Base-by-base conservation (phyloP, 2,888 invertebrate genomes). In the Perdita meconis region DNA sequence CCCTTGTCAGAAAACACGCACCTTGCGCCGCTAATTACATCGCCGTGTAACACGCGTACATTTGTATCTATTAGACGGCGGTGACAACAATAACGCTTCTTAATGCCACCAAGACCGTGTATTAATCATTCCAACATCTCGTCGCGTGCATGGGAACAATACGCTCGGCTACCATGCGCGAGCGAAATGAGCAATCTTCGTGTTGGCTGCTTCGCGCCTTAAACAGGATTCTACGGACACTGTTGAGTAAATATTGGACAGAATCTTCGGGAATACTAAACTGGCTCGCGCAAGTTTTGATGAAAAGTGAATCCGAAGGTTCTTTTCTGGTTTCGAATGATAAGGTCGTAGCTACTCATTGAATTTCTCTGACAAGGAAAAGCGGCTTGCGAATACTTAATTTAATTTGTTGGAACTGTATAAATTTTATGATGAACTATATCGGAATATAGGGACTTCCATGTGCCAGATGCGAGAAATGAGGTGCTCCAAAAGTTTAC, bases 21-120 rank as follows among this genome's bases (percentile, higher is more conserved):
- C 66, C 77, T 82, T 72, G 70, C 76, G 71, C 56, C 30, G 74
- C 79, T 86, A 86, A 88, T 88, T 86, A 86, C 82, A 66, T 84
- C 68, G 63, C 60, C 40, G 72, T 47, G 53, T 57, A 67, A 47
- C 67, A 72, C 69, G 68, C 55, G 65, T 84, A 84, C 87, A 88
- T 88, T 88, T 88, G 87, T 88, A 88, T 87, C 87, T 87, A 88
- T 88, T 88, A 88, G 81, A 44, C 69, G 78, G 69, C 71, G 80
- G 78, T 64, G 76, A 70, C 73, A 83, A 85, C 86, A 86, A 88
- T 86, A 85, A 85, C 82, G 81, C 64, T 71, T 75, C 69, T 81
- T 72, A 69, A 75, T 71, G 81, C 70, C 60, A 71, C 80, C 83
- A 81, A 78, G 81, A 82, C 80, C 78, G 59, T 30, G 60, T 81